These are phyloP conservation scores for Standfussiana lucernea DNA, from an alignment of 2,888 invertebrate genomes.

Conservation along the genomic window DNA sequence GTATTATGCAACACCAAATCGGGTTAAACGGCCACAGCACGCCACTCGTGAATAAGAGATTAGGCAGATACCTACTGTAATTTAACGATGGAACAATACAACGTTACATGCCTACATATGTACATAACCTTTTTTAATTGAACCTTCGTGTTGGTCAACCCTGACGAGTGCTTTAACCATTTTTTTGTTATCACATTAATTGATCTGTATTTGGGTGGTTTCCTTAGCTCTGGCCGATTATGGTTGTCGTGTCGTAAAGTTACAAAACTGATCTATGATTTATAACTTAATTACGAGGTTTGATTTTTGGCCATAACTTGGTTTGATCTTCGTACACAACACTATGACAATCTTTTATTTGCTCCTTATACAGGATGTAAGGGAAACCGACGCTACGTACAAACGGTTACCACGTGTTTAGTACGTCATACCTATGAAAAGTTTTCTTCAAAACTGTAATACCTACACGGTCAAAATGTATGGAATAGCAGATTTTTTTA, in stretches of 20 bases:
- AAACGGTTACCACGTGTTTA: neutral
- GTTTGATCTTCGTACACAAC: neutral
- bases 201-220: neutral
- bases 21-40: slow-evolving; percentile 64
- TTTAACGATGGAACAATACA: slow-evolving; percentile 9
- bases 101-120: neutral
- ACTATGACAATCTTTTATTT: neutral
- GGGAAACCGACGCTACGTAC: neutral
- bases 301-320: too few relatives aligned
- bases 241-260: too few relatives aligned
- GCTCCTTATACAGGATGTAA: neutral
- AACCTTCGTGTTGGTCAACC: neutral
- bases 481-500: too few relatives aligned
- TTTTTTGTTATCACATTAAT: too few relatives aligned
- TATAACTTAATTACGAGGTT: too few relatives aligned
- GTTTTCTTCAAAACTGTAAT: too few relatives aligned
- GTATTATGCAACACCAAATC: slow-evolving; percentile 71
- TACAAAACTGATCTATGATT: too few relatives aligned
- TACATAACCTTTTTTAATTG: slow-evolving; percentile 3
- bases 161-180: neutral
- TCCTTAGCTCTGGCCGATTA: neutral
- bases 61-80: slow-evolving; percentile 39
- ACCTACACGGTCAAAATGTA: too few relatives aligned
- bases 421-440: too few relatives aligned
- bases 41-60: slow-evolving; percentile 56